Evolutionary conservation across 2,113 vertebrate genomes (phyloP), one percentile per base, ranked within the genome.

Genomic region (Mixornis gularis): DNA sequence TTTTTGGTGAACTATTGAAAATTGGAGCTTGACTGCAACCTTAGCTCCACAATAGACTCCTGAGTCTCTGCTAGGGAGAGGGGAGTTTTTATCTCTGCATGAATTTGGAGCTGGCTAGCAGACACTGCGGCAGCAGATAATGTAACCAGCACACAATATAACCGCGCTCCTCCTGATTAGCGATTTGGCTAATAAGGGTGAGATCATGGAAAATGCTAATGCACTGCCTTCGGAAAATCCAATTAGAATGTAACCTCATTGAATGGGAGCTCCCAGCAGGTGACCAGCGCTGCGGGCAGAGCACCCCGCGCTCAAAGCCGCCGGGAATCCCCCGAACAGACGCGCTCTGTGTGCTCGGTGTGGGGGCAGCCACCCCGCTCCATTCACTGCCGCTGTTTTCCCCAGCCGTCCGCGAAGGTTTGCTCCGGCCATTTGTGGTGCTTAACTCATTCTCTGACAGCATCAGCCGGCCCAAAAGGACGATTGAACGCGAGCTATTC

Each of bases 141-240:
- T 78, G 95, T 65, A 90, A 85, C 59, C 60, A 49, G 41, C 44
- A n/a, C 63, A 87, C 72, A 90, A 53, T 66, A n/a, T 24, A 91
- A 22, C 89, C 5, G 8, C 27, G 3, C 90, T 89, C 34, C 63
- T 92, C 77, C 80, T 69, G 94, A 91, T 93, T 88, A 95, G 79
- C 44, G 63, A 94, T 89, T 93, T 88, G 79, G 92, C 87, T 90
- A 97, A 96, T 93, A 93, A 91, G 94, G 94, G 76, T 96, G 95
- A 96, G 93, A 96, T 96, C 88, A 92, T 93, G 94, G 95, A 97
- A 96, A 95, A 96, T 94, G 93, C 93, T 97, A 92, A 96, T 84
- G 85, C 3, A 3, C 9, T 91, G 92, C 85, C 73, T 65, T 93
- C 9, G 83, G 89, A 93, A 96, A 95, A 96, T 95, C 93, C 89